Evolutionary conservation across 2,113 vertebrate species (phyloP).

Genomic region (Rhabdomys dilectus): DNA sequence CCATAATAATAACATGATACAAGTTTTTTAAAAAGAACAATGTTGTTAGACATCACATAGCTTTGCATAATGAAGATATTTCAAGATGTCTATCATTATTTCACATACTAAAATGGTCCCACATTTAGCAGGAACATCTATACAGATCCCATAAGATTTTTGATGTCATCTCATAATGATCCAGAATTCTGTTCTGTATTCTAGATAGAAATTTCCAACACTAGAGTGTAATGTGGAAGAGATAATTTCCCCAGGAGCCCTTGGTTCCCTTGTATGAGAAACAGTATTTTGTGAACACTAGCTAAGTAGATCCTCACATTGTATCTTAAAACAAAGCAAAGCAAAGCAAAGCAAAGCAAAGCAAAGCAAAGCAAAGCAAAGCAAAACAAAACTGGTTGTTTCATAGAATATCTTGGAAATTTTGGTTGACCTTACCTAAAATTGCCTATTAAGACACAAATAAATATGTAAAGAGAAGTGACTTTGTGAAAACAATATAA

Average conservation of each 20-base stretch:
- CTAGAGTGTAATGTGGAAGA: neutral
- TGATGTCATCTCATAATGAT: neutral
- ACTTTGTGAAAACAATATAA: neutral
- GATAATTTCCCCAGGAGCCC: neutral
- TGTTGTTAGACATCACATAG: slow-evolving; percentile 15
- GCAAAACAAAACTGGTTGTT: neutral
- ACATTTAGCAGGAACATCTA: neutral
- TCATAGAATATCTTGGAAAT: slow-evolving; percentile 4
- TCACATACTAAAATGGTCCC: slow-evolving; percentile 16
- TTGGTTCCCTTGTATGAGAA: neutral
- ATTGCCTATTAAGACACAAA: neutral
- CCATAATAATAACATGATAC: neutral
- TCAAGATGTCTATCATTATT: neutral
- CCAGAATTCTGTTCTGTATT: neutral
- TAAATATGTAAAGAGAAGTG: slow-evolving; percentile 19
- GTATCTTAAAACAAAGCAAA: neutral
- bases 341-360: neutral
- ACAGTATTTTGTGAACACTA: neutral
- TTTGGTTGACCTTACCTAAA: slow-evolving; percentile 4
- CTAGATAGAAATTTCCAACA: neutral
- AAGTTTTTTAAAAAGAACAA: neutral
- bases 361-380: neutral
- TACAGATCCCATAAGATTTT: neutral
- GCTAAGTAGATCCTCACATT: neutral
- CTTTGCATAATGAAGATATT: slow-evolving; percentile 28